Percentiles rank a stretch among this genome's conserved stretches.
These are phyloP conservation scores for Hyles euphorbiae DNA, from an alignment of 1,140 invertebrate species.

Conservation along the genomic window DNA sequence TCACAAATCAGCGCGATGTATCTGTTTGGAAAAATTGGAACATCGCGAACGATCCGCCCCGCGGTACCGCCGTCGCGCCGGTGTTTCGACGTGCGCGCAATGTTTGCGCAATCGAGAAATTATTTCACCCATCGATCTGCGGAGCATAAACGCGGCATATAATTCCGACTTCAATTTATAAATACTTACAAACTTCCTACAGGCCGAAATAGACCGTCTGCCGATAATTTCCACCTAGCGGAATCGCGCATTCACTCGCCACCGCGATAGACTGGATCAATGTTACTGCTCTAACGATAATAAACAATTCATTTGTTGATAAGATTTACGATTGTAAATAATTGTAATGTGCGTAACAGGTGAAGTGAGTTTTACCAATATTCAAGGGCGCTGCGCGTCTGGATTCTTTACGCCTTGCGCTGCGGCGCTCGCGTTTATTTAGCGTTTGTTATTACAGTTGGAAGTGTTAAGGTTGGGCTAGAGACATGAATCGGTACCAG, in stretches of 20 bases:
- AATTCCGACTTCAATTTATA: slow-evolving; percentile 26
- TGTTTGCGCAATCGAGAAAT: slow-evolving; percentile 11
- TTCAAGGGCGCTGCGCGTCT: slow-evolving; percentile 27
- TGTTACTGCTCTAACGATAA: slow-evolving; percentile 49
- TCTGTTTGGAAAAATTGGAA: too few relatives aligned
- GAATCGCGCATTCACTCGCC: slow-evolving; percentile 33
- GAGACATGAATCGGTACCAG: slow-evolving; percentile 6
- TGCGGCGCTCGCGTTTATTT: background rate
- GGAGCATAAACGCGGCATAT: slow-evolving; percentile 14
- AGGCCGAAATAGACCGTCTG: slow-evolving; percentile 28
- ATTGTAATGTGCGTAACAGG: slow-evolving; percentile 38
- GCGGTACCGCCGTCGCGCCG: too few relatives aligned
- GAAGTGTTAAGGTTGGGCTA: slow-evolving; percentile 3
- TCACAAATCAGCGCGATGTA: too few relatives aligned
- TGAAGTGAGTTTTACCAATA: slow-evolving; percentile 28
- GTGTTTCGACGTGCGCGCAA: background rate
- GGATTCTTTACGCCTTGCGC: slow-evolving; percentile 2
- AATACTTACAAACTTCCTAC: slow-evolving; percentile 31
- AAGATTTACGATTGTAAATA: slow-evolving; percentile 58
- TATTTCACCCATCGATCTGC: slow-evolving; percentile 9
- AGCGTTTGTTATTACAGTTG: slow-evolving; percentile 11
- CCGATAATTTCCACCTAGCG: slow-evolving; percentile 30
- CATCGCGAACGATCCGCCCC: too few relatives aligned
- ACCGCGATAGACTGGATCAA: slow-evolving; percentile 30
- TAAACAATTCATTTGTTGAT: slow-evolving; percentile 42